Base-by-base conservation (phyloP, 2,797 vertebrate species). In the Chelidonichthys spinosus region DNA sequence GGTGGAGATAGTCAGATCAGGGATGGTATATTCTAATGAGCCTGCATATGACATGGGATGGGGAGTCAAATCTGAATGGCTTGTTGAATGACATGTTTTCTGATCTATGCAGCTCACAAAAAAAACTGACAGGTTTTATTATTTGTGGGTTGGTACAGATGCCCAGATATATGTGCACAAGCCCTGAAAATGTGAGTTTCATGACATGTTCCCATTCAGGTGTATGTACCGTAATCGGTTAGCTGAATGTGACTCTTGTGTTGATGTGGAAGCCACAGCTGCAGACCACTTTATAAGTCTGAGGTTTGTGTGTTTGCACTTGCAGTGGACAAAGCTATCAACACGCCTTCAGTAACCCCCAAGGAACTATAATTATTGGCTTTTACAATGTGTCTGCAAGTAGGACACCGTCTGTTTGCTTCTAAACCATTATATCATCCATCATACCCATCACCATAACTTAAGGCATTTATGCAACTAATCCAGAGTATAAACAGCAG, bases 301-400 rank as follows among this genome's bases (percentile, higher is more conserved):
- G 25, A 25, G 11, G 33, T 71, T 39, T 69, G 40, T 53, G 37
- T 63, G 18, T 15, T 14, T 18, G 43, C 13, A 8, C 33, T 7
- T 14, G 4, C 25, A n/a, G 6, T 46, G 32, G 39, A 13, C 54
- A 63, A 11, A 63, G 47, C 39, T 50, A 69, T 71, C 52, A 75
- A 66, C 71, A 76, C 47, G 18, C 46, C 54, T 46, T 71, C 33
- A 44, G 33, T 9, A 61, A n/a, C 44, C 13, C n/a, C 37, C 5
- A 42, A 43, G 18, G 33, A 66, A 65, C 63, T 68, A 9, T 63
- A 76, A 81, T 78, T 46, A 78, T 33, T 11, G 1, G 50, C 60
- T 72, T 56, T 69, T 50, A 55, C 43, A 62, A 56, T 13, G 61
- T 53, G 25, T n/a, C 56, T 60, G 42, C 33, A 33, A 47, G 54